A percentile compares a stretch with the other conserved stretches of the same genome.
Conservation (phyloP, 2,797 vertebrate genomes). For the Tauraco hartlaubi region DNA sequence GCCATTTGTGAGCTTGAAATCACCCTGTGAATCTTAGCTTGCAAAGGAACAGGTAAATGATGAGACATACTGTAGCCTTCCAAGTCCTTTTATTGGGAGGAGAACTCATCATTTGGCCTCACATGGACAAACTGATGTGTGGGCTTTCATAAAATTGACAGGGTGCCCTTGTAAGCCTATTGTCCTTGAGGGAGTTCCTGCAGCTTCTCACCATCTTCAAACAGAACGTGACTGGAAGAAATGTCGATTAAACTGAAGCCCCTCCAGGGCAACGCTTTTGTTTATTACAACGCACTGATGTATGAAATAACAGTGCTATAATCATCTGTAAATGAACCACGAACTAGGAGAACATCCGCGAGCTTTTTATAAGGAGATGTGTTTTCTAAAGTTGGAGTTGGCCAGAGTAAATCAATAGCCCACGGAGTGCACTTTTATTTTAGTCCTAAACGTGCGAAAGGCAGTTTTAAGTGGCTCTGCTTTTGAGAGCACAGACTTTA, state of each 20-base stretch:
- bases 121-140: background rate
- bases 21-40: background rate
- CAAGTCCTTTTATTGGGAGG: background rate
- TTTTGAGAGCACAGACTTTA: constrained; percentile 5
- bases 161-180: background rate
- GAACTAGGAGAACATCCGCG: background rate
- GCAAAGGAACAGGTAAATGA: background rate
- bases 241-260: background rate
- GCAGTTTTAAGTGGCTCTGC: background rate
- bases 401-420: constrained; percentile 38
- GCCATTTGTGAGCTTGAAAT: background rate
- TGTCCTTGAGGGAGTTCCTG: background rate
- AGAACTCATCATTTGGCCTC: background rate
- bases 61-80: background rate
- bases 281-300: constrained; percentile 30
- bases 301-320: constrained; percentile 46
- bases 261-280: constrained; percentile 13
- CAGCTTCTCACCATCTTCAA: background rate
- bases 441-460: constrained; percentile 22
- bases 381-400: constrained; percentile 16
- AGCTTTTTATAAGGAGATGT: background rate
- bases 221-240: background rate
- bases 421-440: constrained; percentile 3
- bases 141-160: background rate
- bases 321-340: constrained; percentile 51